Evolutionary conservation across 2,797 vertebrate genomes (phyloP).

Genomic region (Dicrostonyx torquatus): DNA sequence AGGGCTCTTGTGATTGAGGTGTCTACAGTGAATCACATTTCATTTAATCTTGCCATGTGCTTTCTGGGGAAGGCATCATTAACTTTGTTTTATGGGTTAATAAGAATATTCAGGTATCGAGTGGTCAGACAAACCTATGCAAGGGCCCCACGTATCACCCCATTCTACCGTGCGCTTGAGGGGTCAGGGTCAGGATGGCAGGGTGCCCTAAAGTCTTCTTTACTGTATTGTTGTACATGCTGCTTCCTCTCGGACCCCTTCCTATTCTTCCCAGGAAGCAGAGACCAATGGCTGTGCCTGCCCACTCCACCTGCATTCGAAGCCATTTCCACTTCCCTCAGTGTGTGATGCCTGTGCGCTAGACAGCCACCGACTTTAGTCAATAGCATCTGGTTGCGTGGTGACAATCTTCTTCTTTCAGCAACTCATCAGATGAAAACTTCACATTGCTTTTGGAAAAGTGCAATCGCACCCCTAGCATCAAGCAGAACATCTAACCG

Average conservation of each 20-base stretch:
- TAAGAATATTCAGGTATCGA: neutral
- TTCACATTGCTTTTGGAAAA: neutral
- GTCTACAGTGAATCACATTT: neutral
- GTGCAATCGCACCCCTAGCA: neutral
- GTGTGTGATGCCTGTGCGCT: accelerated
- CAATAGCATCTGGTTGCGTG: neutral
- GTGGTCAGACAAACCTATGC: neutral
- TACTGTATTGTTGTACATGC: neutral
- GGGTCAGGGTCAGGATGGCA: neutral
- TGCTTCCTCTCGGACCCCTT: neutral
- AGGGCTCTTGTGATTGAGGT: neutral
- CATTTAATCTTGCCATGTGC: neutral
- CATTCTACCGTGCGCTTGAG: no score
- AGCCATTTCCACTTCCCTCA: accelerated
- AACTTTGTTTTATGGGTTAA: neutral
- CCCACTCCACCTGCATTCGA: neutral
- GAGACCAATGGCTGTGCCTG: neutral
- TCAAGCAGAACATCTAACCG: neutral
- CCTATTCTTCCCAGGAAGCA: neutral
- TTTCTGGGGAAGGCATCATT: neutral
- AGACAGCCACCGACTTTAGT: neutral
- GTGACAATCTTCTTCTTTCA: neutral
- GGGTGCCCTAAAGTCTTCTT: neutral
- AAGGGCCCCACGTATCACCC: accelerated
- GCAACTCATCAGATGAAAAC: neutral